phyloP scores from a whole-genome alignment of 2,113 vertebrate species.

The Pelusios castaneus region DNA sequence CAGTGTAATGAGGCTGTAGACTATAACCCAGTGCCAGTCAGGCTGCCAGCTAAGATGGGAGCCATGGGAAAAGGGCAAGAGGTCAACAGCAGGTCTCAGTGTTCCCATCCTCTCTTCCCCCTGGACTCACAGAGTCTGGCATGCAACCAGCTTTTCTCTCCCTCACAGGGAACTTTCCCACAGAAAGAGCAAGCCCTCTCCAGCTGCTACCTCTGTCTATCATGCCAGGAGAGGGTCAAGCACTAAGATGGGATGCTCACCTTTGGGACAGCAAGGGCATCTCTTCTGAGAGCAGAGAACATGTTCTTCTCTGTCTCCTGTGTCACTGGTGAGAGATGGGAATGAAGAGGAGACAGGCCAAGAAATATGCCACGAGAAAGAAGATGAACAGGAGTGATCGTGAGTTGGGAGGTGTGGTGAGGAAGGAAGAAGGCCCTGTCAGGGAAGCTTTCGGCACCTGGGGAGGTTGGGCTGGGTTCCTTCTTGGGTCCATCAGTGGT shows the following conservation, averaged over 20 bases:
- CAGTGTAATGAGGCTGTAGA: background rate
- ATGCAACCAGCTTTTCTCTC: background rate
- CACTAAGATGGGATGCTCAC: background rate
- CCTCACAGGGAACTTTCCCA: constrained; percentile 25
- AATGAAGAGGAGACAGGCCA: background rate
- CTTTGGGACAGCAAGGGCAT: background rate
- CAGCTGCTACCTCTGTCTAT: background rate
- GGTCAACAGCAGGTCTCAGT: background rate
- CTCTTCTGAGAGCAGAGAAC: background rate
- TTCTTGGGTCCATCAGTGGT: background rate
- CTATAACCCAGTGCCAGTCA: background rate
- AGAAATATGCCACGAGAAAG: background rate
- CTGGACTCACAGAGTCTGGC: background rate
- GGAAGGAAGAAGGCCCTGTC: background rate
- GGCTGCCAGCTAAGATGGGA: constrained; percentile 36
- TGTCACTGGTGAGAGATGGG: background rate
- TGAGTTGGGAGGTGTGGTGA: background rate
- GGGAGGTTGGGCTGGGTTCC: background rate
- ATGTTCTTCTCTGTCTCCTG: background rate
- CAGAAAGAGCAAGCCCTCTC: background rate
- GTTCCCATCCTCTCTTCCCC: constrained; percentile 14
- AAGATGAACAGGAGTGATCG: background rate
- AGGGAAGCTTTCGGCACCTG: background rate
- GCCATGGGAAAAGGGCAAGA: constrained; percentile 46
- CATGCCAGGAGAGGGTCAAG: background rate